Conservation (phyloP, 2,797 vertebrate genomes). For the Acrocephalus scirpaceus region DNA sequence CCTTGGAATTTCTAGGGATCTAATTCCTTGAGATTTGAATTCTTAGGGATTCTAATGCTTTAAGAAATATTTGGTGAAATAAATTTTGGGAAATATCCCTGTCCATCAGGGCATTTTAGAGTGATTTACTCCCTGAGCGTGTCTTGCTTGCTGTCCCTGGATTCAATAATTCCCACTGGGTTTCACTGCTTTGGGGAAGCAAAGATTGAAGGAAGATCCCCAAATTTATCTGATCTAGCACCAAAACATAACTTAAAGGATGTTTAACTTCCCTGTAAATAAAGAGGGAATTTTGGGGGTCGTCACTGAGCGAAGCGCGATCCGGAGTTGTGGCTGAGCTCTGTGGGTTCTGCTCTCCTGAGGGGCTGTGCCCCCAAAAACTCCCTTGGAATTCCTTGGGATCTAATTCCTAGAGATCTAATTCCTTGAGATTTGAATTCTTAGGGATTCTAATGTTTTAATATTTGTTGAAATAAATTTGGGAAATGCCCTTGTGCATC, state of each 20-base stretch:
- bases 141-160: background rate
- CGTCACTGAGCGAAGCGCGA: background rate
- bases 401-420: too few species aligned
- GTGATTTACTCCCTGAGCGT: background rate
- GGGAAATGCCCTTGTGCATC: background rate
- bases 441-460: background rate
- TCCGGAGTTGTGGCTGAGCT: rapidly evolving
- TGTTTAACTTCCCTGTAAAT: background rate
- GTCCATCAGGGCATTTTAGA: background rate
- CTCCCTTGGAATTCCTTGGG: background rate
- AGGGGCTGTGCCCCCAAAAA: background rate
- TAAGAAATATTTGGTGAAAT: background rate
- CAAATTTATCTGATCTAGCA: background rate
- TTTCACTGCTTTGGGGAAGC: background rate
- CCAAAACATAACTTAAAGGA: background rate
- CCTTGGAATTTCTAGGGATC: background rate
- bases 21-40: too few species aligned
- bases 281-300: background rate
- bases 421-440: background rate
- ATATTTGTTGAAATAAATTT: background rate
- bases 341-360: background rate
- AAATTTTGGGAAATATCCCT: background rate
- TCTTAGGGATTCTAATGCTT: background rate
- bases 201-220: background rate
- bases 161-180: background rate